Evolutionary conservation across 2,797 vertebrate species (phyloP), one percentile per base, ranked within the genome.

Genomic region (Rhincodon typus): DNA sequence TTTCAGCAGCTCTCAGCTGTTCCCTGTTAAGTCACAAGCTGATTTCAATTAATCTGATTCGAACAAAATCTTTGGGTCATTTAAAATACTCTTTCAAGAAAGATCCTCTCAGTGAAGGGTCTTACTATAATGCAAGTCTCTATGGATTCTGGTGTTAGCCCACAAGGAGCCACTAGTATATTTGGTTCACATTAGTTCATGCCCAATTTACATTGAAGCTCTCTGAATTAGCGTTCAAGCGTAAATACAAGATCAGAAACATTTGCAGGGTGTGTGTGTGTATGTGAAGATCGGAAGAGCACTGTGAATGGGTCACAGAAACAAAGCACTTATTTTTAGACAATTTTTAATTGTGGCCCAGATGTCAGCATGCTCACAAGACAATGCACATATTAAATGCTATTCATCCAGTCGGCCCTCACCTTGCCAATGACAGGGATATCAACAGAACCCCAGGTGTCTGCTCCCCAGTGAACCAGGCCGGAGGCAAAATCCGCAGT

Each of bases 361-460:
- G 94, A 95, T 74, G 69, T 74, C 69, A 53, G 94, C 70, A 74
- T 50, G 46, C 46, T 95, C 94, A 74, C 94, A 74, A 95, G 69
- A 95, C 94, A 95, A 95, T 95, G 94, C 94, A 95, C 94, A 95
- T 77, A 95, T 95, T 95, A 95, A 97, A 96, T 96, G 96, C 97
- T 74, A 95, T 53, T 50, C 69, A 95, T 95, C 46, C 96, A 96
- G 66, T 95, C 96, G 96, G 95, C 96, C 96, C 96, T 97, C 97
- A 98, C 97, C 98, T 98, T 98, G 96, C 98, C 98, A 96, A 97
- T 97, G 97, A 98, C 97, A 97, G 98, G 98, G 97, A 98, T 98
- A 97, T 98, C 98, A 98, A 98, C 98, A 91, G 98, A 98, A 96
- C 98, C 98, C 98, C 98, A 98, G 96, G 98, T 98, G 96, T 98